A percentile compares a stretch with the other conserved stretches of the same genome.
Evolutionary conservation across 2,113 vertebrate species (phyloP).

Genomic region (Microcebus ravelobensis): DNA sequence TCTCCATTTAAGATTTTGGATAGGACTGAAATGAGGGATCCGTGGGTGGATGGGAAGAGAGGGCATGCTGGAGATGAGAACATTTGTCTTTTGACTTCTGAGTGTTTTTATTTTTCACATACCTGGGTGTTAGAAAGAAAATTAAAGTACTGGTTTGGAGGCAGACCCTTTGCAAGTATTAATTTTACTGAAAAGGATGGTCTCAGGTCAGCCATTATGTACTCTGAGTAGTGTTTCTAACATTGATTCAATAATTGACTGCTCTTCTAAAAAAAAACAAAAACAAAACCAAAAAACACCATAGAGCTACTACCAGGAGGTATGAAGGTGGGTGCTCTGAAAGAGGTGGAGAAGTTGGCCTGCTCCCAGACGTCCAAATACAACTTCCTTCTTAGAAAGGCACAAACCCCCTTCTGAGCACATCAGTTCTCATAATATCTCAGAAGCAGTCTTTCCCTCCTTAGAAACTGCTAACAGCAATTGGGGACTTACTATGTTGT

Average conservation of each 20-base stretch:
- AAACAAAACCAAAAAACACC: neutral
- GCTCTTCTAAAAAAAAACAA: neutral
- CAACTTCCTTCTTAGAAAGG: neutral
- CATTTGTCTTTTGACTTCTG: conserved; percentile 1
- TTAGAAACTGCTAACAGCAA: neutral
- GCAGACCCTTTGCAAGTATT: neutral
- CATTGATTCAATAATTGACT: neutral
- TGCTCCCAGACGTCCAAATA: accelerated
- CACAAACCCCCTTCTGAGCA: neutral
- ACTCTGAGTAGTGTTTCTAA: neutral
- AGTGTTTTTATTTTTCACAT: neutral
- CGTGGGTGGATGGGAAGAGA: neutral
- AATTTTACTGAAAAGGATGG: conserved; percentile 33
- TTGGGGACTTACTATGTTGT: too few relatives aligned
- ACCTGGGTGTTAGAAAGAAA: neutral
- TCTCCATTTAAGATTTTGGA: conserved; percentile 46
- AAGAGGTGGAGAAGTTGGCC: neutral
- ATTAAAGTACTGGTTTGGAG: neutral
- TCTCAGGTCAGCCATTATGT: neutral
- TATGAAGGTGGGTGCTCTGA: neutral
- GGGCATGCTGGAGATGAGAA: neutral
- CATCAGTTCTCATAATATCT: too few relatives aligned
- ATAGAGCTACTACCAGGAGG: neutral
- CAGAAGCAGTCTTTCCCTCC: neutral
- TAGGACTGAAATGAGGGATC: neutral